Evolutionary conservation across 2,113 vertebrate species (phyloP).

Genomic region (Eulemur macaco): DNA sequence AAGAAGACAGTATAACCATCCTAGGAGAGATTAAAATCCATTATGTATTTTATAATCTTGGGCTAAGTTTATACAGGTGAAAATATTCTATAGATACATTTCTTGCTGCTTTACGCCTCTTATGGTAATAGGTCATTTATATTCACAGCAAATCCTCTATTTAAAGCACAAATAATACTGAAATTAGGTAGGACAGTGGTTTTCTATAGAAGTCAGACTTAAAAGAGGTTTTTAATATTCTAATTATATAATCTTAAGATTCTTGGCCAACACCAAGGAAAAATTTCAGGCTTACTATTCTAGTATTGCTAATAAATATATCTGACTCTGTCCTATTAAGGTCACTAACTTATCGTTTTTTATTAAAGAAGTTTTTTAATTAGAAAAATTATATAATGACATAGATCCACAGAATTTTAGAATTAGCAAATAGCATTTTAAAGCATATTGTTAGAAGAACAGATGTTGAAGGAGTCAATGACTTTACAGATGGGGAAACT

Average conservation of each 20-base stretch:
- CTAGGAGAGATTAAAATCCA: neutral
- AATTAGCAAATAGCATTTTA: neutral
- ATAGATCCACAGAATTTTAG: neutral
- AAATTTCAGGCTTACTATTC: neutral
- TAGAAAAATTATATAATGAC: neutral
- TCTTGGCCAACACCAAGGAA: slow-evolving; percentile 6
- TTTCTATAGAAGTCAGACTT: neutral
- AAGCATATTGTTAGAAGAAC: neutral
- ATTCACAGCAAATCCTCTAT: slow-evolving; percentile 26
- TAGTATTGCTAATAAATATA: neutral
- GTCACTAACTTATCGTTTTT: neutral
- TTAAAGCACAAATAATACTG: slow-evolving; percentile 35
- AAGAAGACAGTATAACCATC: neutral
- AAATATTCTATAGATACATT: neutral
- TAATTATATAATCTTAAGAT: slow-evolving; percentile 6
- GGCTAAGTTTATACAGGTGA: neutral
- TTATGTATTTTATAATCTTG: slow-evolving; percentile 10
- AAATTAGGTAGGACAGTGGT: neutral
- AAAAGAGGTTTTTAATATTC: slow-evolving; percentile 6
- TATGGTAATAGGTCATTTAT: slow-evolving; percentile 5
- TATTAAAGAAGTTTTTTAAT: neutral
- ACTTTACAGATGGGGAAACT: neutral
- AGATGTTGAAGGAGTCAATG: neutral
- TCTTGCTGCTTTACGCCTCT: neutral
- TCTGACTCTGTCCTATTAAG: neutral